Evolutionary conservation across 2,888 invertebrate genomes (phyloP).

Genomic region (Agapostemon virescens): DNA sequence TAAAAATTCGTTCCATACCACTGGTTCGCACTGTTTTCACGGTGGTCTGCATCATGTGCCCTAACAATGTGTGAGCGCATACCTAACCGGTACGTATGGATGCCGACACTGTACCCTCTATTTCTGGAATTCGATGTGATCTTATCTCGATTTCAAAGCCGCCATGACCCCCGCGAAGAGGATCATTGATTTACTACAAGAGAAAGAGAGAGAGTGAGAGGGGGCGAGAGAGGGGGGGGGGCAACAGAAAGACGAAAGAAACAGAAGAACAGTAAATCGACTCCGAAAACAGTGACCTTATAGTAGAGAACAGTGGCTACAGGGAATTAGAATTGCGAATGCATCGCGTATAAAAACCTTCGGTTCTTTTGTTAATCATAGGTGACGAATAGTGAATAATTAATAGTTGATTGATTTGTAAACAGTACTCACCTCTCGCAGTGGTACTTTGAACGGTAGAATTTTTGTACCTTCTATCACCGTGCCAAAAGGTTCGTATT

Average conservation of each 20-base stretch:
- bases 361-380: background rate
- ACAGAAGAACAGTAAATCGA: conserved; percentile 40
- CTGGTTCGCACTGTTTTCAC: conserved; percentile 51
- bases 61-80: conserved; percentile 31
- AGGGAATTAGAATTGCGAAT: conserved; percentile 29
- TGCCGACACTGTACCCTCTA: conserved; percentile 55
- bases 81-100: conserved; percentile 41
- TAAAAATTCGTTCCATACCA: conserved; percentile 31
- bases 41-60: conserved; percentile 51
- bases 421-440: conserved; percentile 81
- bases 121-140: conserved; percentile 71
- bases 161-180: conserved; percentile 71
- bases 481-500: conserved; percentile 84
- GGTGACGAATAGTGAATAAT: background rate
- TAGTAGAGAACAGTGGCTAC: background rate
- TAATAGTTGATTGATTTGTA: conserved; percentile 17
- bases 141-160: conserved; percentile 65
- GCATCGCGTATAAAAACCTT: background rate
- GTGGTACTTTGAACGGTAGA: conserved; percentile 89
- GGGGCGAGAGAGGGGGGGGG: background rate
- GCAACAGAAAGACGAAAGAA: background rate
- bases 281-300: conserved; percentile 9
- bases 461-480: conserved; percentile 86
- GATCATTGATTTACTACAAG: conserved; percentile 71
- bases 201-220: background rate